Evolutionary conservation across 2,888 invertebrate species (phyloP), one percentile per base, ranked within the genome.

Genomic region (Coelogynopora nodosa): DNA sequence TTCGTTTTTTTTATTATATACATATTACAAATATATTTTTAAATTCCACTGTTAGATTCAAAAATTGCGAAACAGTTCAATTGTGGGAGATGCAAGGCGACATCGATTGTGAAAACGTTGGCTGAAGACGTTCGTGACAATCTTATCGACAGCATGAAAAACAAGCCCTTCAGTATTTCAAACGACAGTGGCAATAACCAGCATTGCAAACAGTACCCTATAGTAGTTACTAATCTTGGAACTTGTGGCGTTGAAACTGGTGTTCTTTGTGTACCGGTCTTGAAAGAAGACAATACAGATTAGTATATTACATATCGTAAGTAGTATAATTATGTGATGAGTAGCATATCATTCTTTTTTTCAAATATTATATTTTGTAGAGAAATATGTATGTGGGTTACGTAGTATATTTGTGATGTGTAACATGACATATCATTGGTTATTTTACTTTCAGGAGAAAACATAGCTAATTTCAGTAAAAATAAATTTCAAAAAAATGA

Each of bases 401-500:
- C 49, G 49, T 49, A 49, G 49, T 49, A 49, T 49, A 18, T 18
- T 10, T 49, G 49, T 49, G 49, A n/a, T 67, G 80, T 23, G 80
- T 80, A 26, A 80, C 26, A 26, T 80, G 23, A 80, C 29, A 80
- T 80, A 26, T 80, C 80, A 27, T 80, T 80, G 23, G 5, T 27
- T 26, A 10, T 80, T 23, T 27, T 26, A 10, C n/a, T 23, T 86
- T 80, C 80, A 80, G 80, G 80, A 27, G n/a, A 80, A 80, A 80
- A 80, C 28, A 80, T 80, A 80, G 26, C 80, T 80, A 80, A 5
- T 23, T n/a, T 80, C 26, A 27, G 2, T 23, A 27, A 80, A 29
- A 80, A 80, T 26, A n/a, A 80, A 80, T 80, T 80, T 26, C 26
- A 80, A 29, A 80, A 80, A 80, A 10, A 80, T 27, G 26, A 80